Evolutionary conservation across 1,140 invertebrate species (phyloP).

Genomic region (Nylanderia fulva): DNA sequence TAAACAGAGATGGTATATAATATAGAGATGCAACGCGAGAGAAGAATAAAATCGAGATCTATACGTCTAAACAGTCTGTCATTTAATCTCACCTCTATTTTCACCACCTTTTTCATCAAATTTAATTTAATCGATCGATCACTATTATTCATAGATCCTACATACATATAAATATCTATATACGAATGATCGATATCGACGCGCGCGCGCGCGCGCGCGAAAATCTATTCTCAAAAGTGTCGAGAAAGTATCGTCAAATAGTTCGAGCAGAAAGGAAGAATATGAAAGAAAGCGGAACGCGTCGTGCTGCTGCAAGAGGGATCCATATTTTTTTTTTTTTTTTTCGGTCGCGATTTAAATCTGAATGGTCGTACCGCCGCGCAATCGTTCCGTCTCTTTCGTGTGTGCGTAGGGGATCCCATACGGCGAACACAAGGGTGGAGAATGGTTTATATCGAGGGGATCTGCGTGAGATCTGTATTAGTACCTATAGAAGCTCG

Average conservation of each 20-base stretch:
- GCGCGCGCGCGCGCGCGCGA: constrained; percentile 18
- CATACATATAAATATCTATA: no score
- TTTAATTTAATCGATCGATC: constrained; percentile 37
- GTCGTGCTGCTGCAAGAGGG: constrained; percentile 81
- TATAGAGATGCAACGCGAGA: constrained; percentile 72
- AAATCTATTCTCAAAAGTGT: constrained; percentile 44
- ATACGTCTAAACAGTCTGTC: constrained; percentile 47
- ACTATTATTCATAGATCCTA: neutral
- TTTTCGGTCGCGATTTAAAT: constrained; percentile 83
- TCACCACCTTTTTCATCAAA: constrained; percentile 16
- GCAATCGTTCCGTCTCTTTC: constrained; percentile 73
- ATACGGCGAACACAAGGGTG: constrained; percentile 78
- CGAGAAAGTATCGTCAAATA: constrained; percentile 20
- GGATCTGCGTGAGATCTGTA: constrained; percentile 85
- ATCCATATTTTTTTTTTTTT: constrained; percentile 75
- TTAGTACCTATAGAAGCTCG: constrained; percentile 82
- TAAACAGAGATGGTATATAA: constrained; percentile 80
- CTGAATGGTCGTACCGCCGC: constrained; percentile 81
- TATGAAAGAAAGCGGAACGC: constrained; percentile 78
- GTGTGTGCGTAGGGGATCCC: constrained; percentile 79
- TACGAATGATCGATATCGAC: constrained; percentile 36
- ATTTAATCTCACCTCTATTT: constrained; percentile 30
- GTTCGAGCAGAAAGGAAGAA: constrained; percentile 28
- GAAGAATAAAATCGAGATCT: constrained; percentile 75
- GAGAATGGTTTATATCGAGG: constrained; percentile 83